These are phyloP conservation scores for Zaprionus bogoriensis DNA, from an alignment of 2,888 invertebrate species.

Conservation along the genomic window DNA sequence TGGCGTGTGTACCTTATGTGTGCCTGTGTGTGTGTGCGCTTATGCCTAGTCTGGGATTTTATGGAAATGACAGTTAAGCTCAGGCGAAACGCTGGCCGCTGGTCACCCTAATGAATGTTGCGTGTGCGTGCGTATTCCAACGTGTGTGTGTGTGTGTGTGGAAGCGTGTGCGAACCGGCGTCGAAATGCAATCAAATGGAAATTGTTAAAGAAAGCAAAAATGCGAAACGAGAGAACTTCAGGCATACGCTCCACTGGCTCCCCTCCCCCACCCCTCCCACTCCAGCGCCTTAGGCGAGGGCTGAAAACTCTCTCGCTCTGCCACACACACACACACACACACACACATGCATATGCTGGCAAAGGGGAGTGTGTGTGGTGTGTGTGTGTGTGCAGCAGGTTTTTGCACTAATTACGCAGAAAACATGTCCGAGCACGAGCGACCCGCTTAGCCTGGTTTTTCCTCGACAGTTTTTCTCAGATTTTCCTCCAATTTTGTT, in stretches of 20 bases:
- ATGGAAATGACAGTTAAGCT: slow-evolving; percentile 73
- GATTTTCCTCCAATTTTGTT: background rate
- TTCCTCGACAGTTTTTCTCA: slow-evolving; percentile 10
- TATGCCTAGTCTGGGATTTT: slow-evolving; percentile 35
- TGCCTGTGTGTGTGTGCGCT: background rate
- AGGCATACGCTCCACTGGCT: slow-evolving; percentile 49
- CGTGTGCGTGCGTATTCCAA: slow-evolving; percentile 7
- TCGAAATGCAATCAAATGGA: slow-evolving; percentile 73
- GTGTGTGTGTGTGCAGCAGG: slow-evolving; percentile 1
- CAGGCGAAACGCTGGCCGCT: slow-evolving; percentile 51
- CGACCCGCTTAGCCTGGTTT: slow-evolving; percentile 23
- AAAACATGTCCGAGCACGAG: slow-evolving; percentile 51
- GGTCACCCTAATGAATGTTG: slow-evolving; percentile 67
- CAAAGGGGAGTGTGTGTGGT: background rate
- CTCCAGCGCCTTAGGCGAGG: too few species aligned
- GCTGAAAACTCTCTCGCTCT: background rate
- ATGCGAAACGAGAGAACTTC: slow-evolving; percentile 28
- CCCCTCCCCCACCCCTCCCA: background rate
- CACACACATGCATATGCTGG: too few species aligned
- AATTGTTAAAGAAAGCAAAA: slow-evolving; percentile 67
- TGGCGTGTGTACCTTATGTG: slow-evolving; percentile 5
- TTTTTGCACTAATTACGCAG: slow-evolving; percentile 70
- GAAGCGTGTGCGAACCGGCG: slow-evolving; percentile 28
- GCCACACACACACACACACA: background rate
- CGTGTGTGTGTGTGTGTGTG: slow-evolving; percentile 7